A percentile compares a stretch with the other conserved stretches of the same genome.
Conservation (phyloP, 2,797 vertebrate genomes). For the Mycteria americana region DNA sequence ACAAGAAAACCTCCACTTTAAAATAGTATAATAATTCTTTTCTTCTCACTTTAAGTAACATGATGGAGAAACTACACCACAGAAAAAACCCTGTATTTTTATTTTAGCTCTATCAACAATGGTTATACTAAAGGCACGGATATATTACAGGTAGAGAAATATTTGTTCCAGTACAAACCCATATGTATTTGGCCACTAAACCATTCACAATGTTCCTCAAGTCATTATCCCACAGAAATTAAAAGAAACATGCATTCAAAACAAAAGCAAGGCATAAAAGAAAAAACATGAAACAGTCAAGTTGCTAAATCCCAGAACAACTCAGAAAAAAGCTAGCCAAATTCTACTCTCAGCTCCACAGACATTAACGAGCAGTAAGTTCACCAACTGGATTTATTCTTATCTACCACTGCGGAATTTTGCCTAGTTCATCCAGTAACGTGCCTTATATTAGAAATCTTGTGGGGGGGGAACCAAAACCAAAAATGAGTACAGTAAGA, state of each 20-base stretch:
- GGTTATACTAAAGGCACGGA: neutral
- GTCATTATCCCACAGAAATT: neutral
- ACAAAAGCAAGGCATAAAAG: neutral
- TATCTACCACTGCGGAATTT: neutral
- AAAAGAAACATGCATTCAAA: neutral
- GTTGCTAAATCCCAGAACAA: neutral
- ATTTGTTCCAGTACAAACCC: neutral
- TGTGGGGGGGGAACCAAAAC: neutral
- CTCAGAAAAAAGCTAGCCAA: neutral
- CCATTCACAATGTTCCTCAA: neutral
- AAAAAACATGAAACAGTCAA: neutral
- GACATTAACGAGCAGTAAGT: neutral
- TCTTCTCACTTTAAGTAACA: neutral
- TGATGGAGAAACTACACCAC: neutral
- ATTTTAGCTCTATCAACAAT: neutral
- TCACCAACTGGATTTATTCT: neutral
- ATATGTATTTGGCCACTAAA: neutral
- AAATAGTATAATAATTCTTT: neutral
- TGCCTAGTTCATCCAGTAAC: neutral
- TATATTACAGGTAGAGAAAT: neutral
- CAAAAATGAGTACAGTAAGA: neutral
- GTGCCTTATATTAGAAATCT: neutral
- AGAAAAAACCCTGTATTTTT: neutral
- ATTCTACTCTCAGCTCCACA: neutral
- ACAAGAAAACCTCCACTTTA: neutral